phyloP scores from a whole-genome alignment of 2,797 vertebrate species.

The Rhynchonycteris naso region DNA sequence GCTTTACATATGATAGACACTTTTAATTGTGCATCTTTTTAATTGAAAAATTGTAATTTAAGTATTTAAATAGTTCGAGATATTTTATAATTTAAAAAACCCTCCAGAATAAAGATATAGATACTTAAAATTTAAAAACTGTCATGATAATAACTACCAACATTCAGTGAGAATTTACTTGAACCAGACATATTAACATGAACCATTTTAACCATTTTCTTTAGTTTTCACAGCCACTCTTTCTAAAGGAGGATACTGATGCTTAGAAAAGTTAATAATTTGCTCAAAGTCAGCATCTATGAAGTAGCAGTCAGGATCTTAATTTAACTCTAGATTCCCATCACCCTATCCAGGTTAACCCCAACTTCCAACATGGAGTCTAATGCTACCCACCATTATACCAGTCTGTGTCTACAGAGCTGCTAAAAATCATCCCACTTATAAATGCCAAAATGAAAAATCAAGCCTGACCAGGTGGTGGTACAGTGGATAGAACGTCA shows the following conservation, averaged over 20 bases:
- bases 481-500: too few species aligned
- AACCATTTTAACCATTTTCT: neutral
- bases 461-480: too few species aligned
- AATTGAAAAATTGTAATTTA: neutral
- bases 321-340: neutral
- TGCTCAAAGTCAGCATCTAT: neutral
- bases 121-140: neutral
- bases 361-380: neutral
- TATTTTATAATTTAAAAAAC: slow-evolving; percentile 17
- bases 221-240: neutral
- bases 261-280: neutral
- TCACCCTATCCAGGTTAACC: neutral
- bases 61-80: neutral
- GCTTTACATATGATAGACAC: neutral
- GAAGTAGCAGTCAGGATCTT: neutral
- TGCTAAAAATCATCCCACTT: neutral
- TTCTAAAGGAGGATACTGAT: neutral
- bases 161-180: slow-evolving; percentile 7
- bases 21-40: neutral
- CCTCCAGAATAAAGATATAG: neutral
- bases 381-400: neutral
- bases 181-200: neutral
- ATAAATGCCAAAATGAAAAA: neutral
- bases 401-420: neutral
- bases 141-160: neutral